Conservation (phyloP, 2,797 vertebrate species). For the Todus mexicanus region DNA sequence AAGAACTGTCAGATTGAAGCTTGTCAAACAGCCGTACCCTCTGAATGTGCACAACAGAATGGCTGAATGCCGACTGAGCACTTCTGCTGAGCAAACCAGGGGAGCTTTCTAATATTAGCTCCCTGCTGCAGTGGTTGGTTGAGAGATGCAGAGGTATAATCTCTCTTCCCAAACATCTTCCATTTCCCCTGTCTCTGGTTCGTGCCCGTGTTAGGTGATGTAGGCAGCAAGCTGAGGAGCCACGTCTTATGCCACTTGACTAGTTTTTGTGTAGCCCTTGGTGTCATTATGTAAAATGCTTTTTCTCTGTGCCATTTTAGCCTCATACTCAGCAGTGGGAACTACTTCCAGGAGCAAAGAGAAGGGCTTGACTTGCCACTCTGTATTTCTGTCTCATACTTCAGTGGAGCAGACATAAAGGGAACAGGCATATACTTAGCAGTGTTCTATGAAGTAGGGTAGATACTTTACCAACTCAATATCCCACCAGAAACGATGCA, state of each 20-base stretch:
- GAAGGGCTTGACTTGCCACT: background rate
- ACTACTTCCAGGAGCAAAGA: background rate
- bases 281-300: background rate
- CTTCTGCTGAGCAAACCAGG: background rate
- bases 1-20: background rate
- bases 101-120: background rate
- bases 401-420: background rate
- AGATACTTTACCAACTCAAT: background rate
- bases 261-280: background rate
- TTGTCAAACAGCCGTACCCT: background rate
- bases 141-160: background rate
- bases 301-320: background rate
- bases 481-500: background rate
- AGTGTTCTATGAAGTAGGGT: background rate
- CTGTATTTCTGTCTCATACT: background rate
- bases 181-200: background rate
- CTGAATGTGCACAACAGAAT: background rate
- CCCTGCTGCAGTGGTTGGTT: background rate
- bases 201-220: background rate
- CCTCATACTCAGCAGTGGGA: background rate
- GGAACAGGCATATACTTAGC: background rate
- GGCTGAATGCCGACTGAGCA: background rate
- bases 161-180: background rate
- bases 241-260: background rate
- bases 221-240: background rate